Evolutionary conservation across 2,113 vertebrate species (phyloP), one percentile per base, ranked within the genome.

Genomic region (Solea solea): DNA sequence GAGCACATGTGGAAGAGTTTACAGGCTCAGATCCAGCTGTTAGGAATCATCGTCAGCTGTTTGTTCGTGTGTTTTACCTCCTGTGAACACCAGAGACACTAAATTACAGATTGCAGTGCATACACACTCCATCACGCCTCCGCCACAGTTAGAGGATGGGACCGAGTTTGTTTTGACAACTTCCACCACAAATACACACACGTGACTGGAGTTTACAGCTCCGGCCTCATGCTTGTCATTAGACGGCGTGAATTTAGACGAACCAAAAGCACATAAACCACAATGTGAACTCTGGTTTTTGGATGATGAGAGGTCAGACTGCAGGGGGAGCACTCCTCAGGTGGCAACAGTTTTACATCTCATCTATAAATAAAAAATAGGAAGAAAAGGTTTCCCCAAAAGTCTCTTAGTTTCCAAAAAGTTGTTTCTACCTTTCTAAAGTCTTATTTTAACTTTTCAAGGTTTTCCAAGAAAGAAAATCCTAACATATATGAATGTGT

Each of bases 161-260:
- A n/a, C 59, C 10, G 40, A 8, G 25, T 57, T 62, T 80, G 74
- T 74, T 83, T 77, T 70, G 78, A 77, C 62, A 74, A 49, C 61
- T 12, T 53, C 7, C 7, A 14, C 48, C 34, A 51, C 71, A 78
- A 52, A 77, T 42, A 64, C 46, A 56, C 46, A 67, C 64, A 55
- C 21, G n/a, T 44, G 75, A 71, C 52, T 14, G 40, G 9, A 59
- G 70, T 70, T 71, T 77, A 74, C 41, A 39, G 1, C 59, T 28
- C 2, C 5, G 0, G 10, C n/a, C 1, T 50, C 44, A 4, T 21
- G 5, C 46, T 9, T 75, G 14, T 84, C 59, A 78, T 78, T 27
- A 62, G 49, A 12, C 50, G 21, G 50, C 7, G 42, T 25, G 57
- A 61, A 40, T 7, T 10, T 1, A 7, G n/a, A 45, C 16, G 4